phyloP scores from a whole-genome alignment of 2,113 vertebrate genomes.

The Beaufortia kweichowensis region DNA sequence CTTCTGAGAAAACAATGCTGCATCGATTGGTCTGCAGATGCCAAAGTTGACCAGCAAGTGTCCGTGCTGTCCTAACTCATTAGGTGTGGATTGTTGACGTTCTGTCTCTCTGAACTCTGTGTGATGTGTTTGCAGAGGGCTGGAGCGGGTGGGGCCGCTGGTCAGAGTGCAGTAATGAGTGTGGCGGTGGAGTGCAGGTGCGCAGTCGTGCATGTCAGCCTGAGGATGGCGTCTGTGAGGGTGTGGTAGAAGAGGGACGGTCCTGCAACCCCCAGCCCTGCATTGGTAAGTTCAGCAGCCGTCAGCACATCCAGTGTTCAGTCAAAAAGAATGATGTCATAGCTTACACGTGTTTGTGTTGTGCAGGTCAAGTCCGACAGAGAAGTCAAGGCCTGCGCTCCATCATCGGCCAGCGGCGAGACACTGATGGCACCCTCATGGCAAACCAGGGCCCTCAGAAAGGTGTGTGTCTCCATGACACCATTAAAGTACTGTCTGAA shows the following conservation, averaged over 20 bases:
- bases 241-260: constrained; percentile 90
- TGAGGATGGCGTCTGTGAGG: constrained; percentile 83
- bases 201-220: constrained; percentile 87
- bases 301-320: neutral
- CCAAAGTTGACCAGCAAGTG: constrained; percentile 44
- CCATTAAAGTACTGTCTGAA: constrained; percentile 54
- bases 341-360: constrained; percentile 42
- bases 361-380: constrained; percentile 84
- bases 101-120: neutral
- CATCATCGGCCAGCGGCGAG: constrained; percentile 86
- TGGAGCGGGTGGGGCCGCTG: constrained; percentile 93
- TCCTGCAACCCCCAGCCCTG: constrained; percentile 92
- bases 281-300: constrained; percentile 76
- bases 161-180: constrained; percentile 94
- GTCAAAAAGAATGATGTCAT: neutral
- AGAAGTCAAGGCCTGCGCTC: constrained; percentile 91
- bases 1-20: constrained; percentile 18
- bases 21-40: constrained; percentile 7
- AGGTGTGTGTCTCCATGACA: constrained; percentile 66
- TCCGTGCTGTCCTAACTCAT: constrained; percentile 33
- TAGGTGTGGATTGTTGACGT: neutral
- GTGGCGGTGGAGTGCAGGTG: constrained; percentile 92
- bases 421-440: constrained; percentile 62
- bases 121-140: constrained; percentile 76
- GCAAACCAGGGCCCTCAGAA: constrained; percentile 81